Evolutionary conservation across 2,113 vertebrate genomes (phyloP), one percentile per base, ranked within the genome.

Genomic region (Amphilophus citrinellus): DNA sequence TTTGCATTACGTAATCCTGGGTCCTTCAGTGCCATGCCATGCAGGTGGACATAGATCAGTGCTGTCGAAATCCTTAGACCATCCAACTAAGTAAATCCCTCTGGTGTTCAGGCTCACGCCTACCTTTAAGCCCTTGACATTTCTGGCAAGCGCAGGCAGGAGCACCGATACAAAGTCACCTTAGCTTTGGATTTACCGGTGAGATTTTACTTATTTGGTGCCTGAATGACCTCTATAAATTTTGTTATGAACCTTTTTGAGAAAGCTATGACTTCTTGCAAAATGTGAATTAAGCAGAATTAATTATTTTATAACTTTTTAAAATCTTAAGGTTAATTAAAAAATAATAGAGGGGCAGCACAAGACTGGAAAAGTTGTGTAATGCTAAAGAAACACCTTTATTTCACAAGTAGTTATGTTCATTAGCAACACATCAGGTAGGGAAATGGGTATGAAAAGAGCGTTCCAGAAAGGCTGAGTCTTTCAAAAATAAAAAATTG

Each of bases 21-120:
- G 80, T 90, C 87, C 85, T 84, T 85, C 63, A 44, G 18, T 1
- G 37, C 62, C 76, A 50, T 50, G 27, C 80, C 15, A 44, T 73
- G 63, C 62, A 91, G 90, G 91, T 93, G 90, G 94, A 86, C 83
- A 93, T 84, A 92, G 94, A 95, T 93, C 85, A 20, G 24, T 88
- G 59, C 90, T 61, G 42, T 93, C 84, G 68, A 92, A 94, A 94
- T 94, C 95, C 92, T 58, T 61, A 61, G 47, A n/a, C 85, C 63
- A 86, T 88, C 88, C 88, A 88, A 76, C 90, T 80, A 6, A 71
- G 79, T 77, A 93, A 94, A 95, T 94, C 92, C 91, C 42, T 76
- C 30, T 47, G 61, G 86, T 76, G 87, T 93, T 93, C 83, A 88
- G 76, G 83, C 76, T 90, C 83, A 89, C 66, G 56, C 88, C 90